phyloP scores from a whole-genome alignment of 2,888 invertebrate genomes.

The Macaria liturata region DNA sequence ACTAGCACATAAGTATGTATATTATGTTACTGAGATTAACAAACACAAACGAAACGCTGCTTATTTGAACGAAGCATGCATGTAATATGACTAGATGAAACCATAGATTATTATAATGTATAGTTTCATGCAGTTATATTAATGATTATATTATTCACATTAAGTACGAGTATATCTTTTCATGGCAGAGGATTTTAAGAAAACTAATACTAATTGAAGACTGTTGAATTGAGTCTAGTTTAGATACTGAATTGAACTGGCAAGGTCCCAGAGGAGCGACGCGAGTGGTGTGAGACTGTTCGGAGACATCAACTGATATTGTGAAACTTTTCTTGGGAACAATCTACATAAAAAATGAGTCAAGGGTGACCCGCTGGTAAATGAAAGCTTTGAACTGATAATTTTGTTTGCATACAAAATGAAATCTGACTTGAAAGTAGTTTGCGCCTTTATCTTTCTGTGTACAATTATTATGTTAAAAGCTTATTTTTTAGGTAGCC shows the following conservation, averaged over 20 bases:
- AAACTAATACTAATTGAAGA: conserved; percentile 49
- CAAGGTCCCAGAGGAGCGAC: conserved; percentile 53
- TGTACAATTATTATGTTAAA: conserved; percentile 15
- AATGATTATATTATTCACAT: too few relatives aligned
- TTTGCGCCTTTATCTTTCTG: conserved; percentile 59
- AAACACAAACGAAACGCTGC: too few relatives aligned
- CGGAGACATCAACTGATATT: conserved; percentile 73
- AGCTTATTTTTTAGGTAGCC: conserved; percentile 14
- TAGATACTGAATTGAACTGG: conserved; percentile 60
- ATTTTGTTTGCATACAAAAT: conserved; percentile 79
- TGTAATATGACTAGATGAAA: too few relatives aligned
- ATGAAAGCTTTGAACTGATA: conserved; percentile 80
- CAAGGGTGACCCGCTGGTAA: conserved; percentile 76
- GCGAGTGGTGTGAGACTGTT: conserved; percentile 52
- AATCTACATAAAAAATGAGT: conserved; percentile 82
- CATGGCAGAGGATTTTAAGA: too few relatives aligned
- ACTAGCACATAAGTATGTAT: too few relatives aligned
- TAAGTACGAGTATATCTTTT: too few relatives aligned
- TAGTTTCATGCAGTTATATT: too few relatives aligned
- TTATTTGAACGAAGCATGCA: too few relatives aligned
- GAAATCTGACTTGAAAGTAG: conserved; percentile 75
- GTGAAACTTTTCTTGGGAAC: conserved; percentile 78
- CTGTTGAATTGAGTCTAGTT: conserved; percentile 66
- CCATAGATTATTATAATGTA: too few relatives aligned
- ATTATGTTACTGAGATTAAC: too few relatives aligned